Evolutionary conservation across 2,797 vertebrate genomes (phyloP).

Genomic region (Eidolon dupreanum): DNA sequence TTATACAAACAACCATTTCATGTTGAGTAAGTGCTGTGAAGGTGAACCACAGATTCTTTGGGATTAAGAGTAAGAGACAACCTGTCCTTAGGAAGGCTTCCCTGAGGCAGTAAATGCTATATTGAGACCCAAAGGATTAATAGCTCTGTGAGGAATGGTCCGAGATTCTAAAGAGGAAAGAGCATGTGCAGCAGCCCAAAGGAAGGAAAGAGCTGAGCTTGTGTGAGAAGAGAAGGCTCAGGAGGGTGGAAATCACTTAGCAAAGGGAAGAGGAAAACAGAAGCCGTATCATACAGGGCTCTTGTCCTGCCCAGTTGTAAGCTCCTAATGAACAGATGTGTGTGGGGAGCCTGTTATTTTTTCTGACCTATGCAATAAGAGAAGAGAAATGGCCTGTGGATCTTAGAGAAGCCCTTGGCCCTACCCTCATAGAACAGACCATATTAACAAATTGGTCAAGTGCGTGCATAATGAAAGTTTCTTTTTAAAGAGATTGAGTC

Average conservation of each 20-base stretch:
- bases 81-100: background rate
- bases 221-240: background rate
- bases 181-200: rapidly evolving
- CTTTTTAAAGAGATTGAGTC: background rate
- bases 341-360: background rate
- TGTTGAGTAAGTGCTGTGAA: background rate
- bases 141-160: background rate
- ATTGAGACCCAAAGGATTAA: background rate
- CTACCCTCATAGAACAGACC: background rate
- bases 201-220: background rate
- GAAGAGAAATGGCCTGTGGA: background rate
- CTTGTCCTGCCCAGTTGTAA: background rate
- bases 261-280: background rate
- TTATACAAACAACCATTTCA: background rate
- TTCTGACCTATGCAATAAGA: background rate
- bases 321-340: background rate
- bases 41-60: background rate
- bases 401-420: background rate
- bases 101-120: background rate
- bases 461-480: background rate
- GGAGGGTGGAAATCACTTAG: background rate
- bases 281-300: background rate
- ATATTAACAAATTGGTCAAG: background rate
- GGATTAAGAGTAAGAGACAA: background rate
- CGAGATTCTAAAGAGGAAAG: background rate